Percentiles rank a stretch among this genome's conserved stretches.
Conservation (phyloP, 1,140 invertebrate species). For the Pseudomyrmex gracilis region DNA sequence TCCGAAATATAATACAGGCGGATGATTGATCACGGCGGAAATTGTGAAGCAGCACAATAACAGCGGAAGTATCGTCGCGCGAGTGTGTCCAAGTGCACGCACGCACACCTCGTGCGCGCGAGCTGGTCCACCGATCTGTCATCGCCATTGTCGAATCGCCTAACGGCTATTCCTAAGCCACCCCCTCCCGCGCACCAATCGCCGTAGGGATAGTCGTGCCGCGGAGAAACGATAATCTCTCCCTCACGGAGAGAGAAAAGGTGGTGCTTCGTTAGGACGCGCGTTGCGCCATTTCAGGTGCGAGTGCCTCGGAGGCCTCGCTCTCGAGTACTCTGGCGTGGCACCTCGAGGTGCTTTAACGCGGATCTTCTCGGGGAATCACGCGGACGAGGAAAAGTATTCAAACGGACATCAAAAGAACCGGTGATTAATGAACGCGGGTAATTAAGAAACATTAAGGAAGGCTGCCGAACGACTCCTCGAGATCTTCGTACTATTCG, state of each 20-base stretch:
- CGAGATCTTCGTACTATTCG: slow-evolving; percentile 42
- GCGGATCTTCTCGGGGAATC: slow-evolving; percentile 22
- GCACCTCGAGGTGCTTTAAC: neutral
- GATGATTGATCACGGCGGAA: slow-evolving; percentile 52
- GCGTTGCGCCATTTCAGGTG: slow-evolving; percentile 62
- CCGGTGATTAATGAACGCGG: slow-evolving; percentile 56
- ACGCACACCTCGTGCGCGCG: slow-evolving; percentile 22
- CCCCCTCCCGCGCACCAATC: neutral
- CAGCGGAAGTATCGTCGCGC: slow-evolving; percentile 31
- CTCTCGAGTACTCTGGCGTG: slow-evolving; percentile 17
- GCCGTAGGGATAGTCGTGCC: neutral
- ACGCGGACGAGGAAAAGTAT: slow-evolving; percentile 16
- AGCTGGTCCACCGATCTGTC: slow-evolving; percentile 51
- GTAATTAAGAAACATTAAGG: slow-evolving; percentile 60
- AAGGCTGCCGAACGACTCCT: slow-evolving; percentile 38
- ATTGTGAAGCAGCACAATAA: slow-evolving; percentile 37
- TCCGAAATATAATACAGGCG: slow-evolving; percentile 25
- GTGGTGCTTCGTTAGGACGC: slow-evolving; percentile 31
- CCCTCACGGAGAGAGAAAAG: slow-evolving; percentile 16
- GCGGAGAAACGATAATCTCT: slow-evolving; percentile 42
- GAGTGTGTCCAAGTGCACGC: slow-evolving; percentile 32
- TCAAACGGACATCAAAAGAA: slow-evolving; percentile 32
- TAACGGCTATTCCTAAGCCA: slow-evolving; percentile 10
- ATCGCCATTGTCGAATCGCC: slow-evolving; percentile 66
- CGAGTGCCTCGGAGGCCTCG: neutral